These are phyloP conservation scores for Ochotona curzoniae DNA, from an alignment of 2,113 vertebrate genomes.

Conservation along the genomic window DNA sequence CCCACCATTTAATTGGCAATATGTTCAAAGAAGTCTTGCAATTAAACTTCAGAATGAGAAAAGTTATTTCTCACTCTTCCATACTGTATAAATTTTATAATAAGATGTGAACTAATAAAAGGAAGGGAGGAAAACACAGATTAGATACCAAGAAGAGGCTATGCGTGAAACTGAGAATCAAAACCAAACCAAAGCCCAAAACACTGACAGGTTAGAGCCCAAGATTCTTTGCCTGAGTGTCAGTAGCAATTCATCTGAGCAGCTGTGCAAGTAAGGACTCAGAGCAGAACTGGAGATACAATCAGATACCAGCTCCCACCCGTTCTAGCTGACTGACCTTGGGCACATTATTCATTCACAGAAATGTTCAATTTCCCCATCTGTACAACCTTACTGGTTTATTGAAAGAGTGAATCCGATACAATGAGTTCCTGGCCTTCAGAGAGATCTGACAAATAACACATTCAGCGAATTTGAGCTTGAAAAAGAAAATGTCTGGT, in stretches of 20 bases:
- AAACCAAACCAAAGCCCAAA: neutral
- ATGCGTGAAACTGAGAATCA: neutral
- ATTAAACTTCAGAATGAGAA: conserved; percentile 40
- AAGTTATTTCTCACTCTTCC: neutral
- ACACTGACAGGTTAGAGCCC: neutral
- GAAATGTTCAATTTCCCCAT: neutral
- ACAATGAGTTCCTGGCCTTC: neutral
- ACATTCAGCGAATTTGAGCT: neutral
- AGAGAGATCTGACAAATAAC: neutral
- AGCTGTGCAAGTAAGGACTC: neutral
- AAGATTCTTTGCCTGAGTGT: neutral
- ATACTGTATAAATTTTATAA: neutral
- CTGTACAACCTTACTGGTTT: neutral
- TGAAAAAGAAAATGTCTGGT: neutral
- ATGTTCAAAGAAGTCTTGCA: conserved; percentile 31
- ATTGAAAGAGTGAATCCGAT: conserved; percentile 5
- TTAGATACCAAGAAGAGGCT: neutral
- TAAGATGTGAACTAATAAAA: neutral
- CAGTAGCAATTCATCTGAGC: neutral
- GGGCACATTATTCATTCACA: neutral
- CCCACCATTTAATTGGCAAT: conserved; percentile 38
- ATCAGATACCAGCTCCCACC: neutral
- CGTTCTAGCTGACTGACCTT: neutral
- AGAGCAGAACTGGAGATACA: neutral
- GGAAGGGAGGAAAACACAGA: neutral